These are phyloP conservation scores for Alethe castanea DNA, from an alignment of 2,113 vertebrate genomes.

Conservation along the genomic window DNA sequence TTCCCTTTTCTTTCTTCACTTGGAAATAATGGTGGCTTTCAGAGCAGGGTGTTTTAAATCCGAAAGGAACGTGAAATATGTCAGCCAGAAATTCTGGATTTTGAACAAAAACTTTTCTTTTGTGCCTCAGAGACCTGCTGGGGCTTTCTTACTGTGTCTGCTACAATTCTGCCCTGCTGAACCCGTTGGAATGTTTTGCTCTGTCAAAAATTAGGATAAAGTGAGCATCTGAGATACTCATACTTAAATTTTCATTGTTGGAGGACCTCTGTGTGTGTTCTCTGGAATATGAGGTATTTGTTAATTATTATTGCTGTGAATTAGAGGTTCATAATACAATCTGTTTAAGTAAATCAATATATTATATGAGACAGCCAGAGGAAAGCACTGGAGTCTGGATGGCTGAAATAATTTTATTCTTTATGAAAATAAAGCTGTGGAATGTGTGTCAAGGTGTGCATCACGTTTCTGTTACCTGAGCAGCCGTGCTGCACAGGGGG, in stretches of 20 bases:
- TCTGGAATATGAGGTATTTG: neutral
- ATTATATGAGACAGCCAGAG: neutral
- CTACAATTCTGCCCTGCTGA: neutral
- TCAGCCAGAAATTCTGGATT: conserved; percentile 75
- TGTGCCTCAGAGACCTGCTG: neutral
- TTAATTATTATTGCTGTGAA: neutral
- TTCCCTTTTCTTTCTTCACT: conserved; percentile 95
- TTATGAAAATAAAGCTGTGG: neutral
- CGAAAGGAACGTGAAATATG: conserved; percentile 88
- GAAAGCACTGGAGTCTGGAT: neutral
- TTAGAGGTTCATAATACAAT: neutral
- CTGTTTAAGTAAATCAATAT: neutral
- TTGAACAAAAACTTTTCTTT: conserved; percentile 48
- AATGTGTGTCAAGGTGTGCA: fast-evolving
- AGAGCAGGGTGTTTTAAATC: conserved; percentile 82
- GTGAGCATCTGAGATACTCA: neutral
- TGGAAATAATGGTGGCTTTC: conserved; percentile 91
- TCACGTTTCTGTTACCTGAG: neutral
- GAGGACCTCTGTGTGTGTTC: neutral
- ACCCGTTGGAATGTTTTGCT: neutral
- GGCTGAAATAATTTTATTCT: neutral
- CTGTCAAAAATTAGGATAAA: neutral
- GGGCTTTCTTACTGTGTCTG: neutral
- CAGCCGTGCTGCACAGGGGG: neutral
- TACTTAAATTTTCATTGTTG: neutral